These are phyloP conservation scores for Myanophis thanlyinensis DNA, from an alignment of 2,113 vertebrate species.

Conservation along the genomic window DNA sequence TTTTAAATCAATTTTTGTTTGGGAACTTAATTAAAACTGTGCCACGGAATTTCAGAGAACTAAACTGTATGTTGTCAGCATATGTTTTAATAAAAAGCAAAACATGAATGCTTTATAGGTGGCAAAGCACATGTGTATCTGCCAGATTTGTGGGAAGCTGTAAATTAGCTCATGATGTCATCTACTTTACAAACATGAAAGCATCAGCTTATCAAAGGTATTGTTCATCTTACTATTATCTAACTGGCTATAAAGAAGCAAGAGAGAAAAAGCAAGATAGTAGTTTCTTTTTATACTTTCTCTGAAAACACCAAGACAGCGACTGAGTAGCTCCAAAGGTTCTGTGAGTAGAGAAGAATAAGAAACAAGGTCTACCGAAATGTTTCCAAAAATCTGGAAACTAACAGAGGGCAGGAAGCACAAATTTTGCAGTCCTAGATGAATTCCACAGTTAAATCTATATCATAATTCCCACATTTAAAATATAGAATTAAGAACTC, in stretches of 20 bases:
- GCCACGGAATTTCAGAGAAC: neutral
- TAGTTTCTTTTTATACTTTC: neutral
- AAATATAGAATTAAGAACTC: accelerated
- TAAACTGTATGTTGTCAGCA: too few relatives aligned
- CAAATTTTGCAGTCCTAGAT: neutral
- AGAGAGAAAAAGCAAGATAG: neutral
- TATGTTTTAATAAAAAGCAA: neutral
- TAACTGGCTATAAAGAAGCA: neutral
- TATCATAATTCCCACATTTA: neutral
- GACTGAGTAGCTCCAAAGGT: neutral
- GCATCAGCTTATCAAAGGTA: neutral
- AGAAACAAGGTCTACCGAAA: neutral
- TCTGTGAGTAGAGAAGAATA: neutral
- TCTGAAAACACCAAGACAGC: neutral
- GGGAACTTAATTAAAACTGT: neutral
- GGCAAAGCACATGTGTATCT: neutral
- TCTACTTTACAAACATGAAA: neutral
- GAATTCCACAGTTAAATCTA: neutral
- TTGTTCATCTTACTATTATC: neutral
- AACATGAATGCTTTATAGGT: neutral
- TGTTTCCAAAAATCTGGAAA: neutral
- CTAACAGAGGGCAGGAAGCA: neutral
- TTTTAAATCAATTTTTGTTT: too few relatives aligned
- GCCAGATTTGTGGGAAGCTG: neutral
- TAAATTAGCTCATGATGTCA: neutral